These are phyloP conservation scores for Troglohyphantes excavatus DNA, from an alignment of 2,888 invertebrate genomes.

Conservation along the genomic window DNA sequence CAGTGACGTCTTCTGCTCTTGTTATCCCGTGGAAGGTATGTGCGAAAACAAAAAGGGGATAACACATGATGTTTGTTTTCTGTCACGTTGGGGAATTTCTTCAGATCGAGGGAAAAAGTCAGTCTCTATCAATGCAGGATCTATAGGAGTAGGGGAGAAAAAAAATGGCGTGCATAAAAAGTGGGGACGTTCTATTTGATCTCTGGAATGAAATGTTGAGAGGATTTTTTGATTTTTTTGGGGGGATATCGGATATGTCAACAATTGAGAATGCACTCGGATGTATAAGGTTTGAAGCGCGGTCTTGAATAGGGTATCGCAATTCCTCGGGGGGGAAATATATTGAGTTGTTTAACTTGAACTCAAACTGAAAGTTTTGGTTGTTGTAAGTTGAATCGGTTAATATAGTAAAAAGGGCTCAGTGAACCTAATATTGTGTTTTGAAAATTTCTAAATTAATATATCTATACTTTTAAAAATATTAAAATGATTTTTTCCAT, in stretches of 20 bases:
- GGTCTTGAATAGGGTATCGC: no score
- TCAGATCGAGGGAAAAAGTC: slow-evolving; percentile 7
- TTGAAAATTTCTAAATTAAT: no score
- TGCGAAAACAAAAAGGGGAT: slow-evolving; percentile 28
- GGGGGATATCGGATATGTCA: background rate
- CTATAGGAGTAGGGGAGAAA: background rate
- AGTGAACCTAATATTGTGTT: no score
- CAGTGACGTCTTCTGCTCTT: slow-evolving; percentile 20
- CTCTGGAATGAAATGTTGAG: slow-evolving; percentile 7
- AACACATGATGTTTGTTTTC: slow-evolving; percentile 54
- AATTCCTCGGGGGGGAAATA: no score
- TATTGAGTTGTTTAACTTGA: no score
- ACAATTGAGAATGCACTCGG: background rate
- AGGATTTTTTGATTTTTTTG: background rate
- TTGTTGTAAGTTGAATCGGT: no score
- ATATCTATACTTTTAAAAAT: no score
- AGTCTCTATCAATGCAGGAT: background rate
- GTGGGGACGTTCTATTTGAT: slow-evolving; percentile 6
- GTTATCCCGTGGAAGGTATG: slow-evolving; percentile 48
- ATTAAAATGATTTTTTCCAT: no score
- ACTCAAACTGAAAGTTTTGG: no score
- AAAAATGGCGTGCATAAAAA: background rate
- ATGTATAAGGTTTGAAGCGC: background rate
- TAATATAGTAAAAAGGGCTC: no score
- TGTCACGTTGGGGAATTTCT: slow-evolving; percentile 41